Conservation (phyloP, 2,888 invertebrate species). For the Orthonevra nobilis region DNA sequence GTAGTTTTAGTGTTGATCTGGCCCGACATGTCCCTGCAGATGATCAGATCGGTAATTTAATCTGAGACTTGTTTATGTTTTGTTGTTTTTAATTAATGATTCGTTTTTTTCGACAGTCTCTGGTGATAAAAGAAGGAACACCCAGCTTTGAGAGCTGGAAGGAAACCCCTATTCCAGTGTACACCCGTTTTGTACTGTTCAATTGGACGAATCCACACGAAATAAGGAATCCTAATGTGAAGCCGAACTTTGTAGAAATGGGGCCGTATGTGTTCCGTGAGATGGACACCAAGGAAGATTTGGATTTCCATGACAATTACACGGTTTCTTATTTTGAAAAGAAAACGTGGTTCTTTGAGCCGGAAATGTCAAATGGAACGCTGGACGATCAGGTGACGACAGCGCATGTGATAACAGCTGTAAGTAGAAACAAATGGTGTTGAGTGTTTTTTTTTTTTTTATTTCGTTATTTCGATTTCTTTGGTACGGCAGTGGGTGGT, state of each 20-base stretch:
- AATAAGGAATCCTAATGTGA: constrained; percentile 80
- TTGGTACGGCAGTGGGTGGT: too few relatives aligned
- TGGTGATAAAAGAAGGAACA: constrained; percentile 84
- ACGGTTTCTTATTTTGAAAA: constrained; percentile 90
- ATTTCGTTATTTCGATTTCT: too few relatives aligned
- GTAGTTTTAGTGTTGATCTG: constrained; percentile 75
- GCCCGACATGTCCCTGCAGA: constrained; percentile 73
- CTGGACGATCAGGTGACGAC: constrained; percentile 86
- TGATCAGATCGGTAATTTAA: constrained; percentile 77
- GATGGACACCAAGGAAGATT: constrained; percentile 78
- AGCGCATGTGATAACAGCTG: constrained; percentile 88
- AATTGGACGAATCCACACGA: constrained; percentile 89
- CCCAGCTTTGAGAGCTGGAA: constrained; percentile 87
- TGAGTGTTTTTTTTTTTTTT: too few relatives aligned
- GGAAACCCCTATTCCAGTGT: constrained; percentile 91
- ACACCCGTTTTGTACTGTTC: constrained; percentile 87
- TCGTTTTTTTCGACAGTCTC: constrained; percentile 81
- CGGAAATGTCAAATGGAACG: constrained; percentile 85
- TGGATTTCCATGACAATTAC: constrained; percentile 85
- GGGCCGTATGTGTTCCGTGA: constrained; percentile 84
- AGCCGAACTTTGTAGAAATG: constrained; percentile 84
- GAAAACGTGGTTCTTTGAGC: constrained; percentile 87
- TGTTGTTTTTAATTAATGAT: not conserved
- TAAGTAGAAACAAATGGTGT: constrained; percentile 81
- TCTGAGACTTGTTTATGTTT: not conserved